Conservation (phyloP, 2,113 vertebrate species). For the Muntiacus reevesi region DNA sequence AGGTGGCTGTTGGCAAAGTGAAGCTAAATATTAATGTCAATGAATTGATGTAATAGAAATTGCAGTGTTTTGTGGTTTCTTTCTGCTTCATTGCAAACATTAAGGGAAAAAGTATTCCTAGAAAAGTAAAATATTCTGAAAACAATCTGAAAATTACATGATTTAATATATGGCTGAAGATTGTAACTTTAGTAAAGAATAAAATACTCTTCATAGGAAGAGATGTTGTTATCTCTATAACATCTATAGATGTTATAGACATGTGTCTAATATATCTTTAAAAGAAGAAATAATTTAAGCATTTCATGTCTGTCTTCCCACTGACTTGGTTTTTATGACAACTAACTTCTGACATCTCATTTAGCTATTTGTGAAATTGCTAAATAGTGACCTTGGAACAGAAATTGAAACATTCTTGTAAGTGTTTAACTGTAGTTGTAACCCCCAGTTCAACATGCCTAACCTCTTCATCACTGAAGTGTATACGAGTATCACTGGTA, state of each 20-base stretch:
- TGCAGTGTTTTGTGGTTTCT: background rate
- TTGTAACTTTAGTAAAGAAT: background rate
- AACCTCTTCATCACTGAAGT: constrained; percentile 31
- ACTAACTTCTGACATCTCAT: constrained; percentile 14
- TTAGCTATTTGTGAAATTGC: constrained; percentile 56
- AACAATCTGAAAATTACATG: background rate
- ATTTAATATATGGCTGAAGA: constrained; percentile 16
- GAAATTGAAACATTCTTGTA: constrained; percentile 34
- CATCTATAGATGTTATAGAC: background rate
- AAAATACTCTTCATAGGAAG: background rate
- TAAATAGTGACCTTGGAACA: constrained; percentile 48
- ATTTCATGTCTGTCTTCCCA: constrained; percentile 5
- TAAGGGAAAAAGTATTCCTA: background rate
- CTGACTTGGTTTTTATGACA: constrained; percentile 47
- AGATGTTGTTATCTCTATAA: background rate
- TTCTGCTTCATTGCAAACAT: constrained; percentile 13
- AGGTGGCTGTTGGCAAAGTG: constrained; percentile 28
- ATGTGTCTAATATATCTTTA: background rate
- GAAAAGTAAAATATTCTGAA: constrained; percentile 30
- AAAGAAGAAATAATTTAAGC: constrained; percentile 44
- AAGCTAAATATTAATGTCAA: constrained; percentile 40
- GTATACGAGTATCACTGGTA: background rate
- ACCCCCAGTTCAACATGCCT: constrained; percentile 14
- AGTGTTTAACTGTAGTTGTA: constrained; percentile 35
- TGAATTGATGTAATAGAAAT: constrained; percentile 13